Evolutionary conservation across 2,888 invertebrate species (phyloP), one percentile per base, ranked within the genome.

Genomic region (Flexamia atlantica): DNA sequence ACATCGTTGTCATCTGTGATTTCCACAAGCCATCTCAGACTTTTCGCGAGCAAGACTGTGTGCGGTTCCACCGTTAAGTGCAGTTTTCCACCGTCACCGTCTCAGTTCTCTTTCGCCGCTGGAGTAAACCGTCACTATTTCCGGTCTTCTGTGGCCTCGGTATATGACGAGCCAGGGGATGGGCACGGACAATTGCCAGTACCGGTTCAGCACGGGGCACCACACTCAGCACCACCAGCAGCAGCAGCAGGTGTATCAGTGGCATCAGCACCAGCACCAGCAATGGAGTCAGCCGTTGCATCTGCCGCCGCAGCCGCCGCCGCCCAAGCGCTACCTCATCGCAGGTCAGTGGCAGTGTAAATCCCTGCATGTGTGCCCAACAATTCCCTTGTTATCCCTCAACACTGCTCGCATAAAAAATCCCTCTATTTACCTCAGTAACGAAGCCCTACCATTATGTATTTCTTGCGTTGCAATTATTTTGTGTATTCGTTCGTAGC

Each of bases 191-290:
- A 86, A 74, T 30, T 85, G 85, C 68, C 84, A 74, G 20, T 87
- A 85, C 81, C 84, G 87, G 1, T 42, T 82, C 36, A 83, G 83
- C 70, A 84, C 85, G 9, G 68, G 84, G 83, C 85, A 85, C 28
- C 86, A 86, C n/a, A 86, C 86, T 23, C 86, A 87, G 85, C 85
- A 81, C 12, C 87, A 86, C 20, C 86, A 86, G 28, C 86, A 87
- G 85, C 86, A 84, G 32, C 79, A 64, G n/a, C 72, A 74, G 46
- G 74, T 79, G 14, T 84, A 81, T 68, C 82, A 76, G 30, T 82
- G 82, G 84, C 82, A 84, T 14, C 84, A 84, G 68, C 84, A 84
- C 17, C 84, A 84, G 74, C 76, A 60, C 23, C 84, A 84, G 74
- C 76, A 60, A 23, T 79, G 79, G 82, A 14, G 30, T n/a, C 79